A percentile compares a stretch with the other conserved stretches of the same genome.
Conservation (phyloP, 2,888 invertebrate species). For the Volucella zonaria region DNA sequence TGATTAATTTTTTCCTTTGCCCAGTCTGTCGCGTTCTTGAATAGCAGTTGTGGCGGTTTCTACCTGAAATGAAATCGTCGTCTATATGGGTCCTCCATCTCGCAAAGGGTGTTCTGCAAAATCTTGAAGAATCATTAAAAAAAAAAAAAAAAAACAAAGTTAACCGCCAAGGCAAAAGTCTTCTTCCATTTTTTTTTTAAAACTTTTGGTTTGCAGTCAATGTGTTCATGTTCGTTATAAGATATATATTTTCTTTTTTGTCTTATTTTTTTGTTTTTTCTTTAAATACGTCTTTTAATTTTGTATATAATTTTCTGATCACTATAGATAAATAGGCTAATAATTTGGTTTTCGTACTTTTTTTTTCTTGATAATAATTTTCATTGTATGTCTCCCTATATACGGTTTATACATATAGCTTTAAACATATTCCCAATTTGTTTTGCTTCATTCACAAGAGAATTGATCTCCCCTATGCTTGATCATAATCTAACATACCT, state of each 20-base stretch:
- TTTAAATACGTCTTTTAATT: slow-evolving; percentile 69
- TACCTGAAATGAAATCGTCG: no score
- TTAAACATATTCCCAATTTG: slow-evolving; percentile 48
- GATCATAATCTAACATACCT: slow-evolving; percentile 17
- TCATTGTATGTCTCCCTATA: slow-evolving; percentile 71
- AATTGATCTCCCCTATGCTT: slow-evolving; percentile 5
- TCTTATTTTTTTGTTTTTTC: slow-evolving; percentile 45
- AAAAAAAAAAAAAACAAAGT: no score
- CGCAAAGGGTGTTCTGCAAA: no score
- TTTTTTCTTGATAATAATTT: slow-evolving; percentile 66
- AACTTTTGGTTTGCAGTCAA: no score
- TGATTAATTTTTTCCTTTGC: no score
- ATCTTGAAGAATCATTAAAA: no score
- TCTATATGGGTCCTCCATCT: no score
- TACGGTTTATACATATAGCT: slow-evolving; percentile 48
- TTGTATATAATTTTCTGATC: slow-evolving; percentile 70
- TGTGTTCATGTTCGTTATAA: slow-evolving; percentile 48
- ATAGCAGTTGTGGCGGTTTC: no score
- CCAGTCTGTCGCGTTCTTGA: no score
- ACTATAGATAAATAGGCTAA: slow-evolving; percentile 70
- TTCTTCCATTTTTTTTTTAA: no score
- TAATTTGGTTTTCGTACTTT: slow-evolving; percentile 71
- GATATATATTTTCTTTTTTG: slow-evolving; percentile 66
- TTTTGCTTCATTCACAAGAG: slow-evolving; percentile 5
- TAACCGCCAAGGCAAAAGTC: no score